Conservation (phyloP, 2,797 vertebrate genomes). For the Ctenosaura bakeri region DNA sequence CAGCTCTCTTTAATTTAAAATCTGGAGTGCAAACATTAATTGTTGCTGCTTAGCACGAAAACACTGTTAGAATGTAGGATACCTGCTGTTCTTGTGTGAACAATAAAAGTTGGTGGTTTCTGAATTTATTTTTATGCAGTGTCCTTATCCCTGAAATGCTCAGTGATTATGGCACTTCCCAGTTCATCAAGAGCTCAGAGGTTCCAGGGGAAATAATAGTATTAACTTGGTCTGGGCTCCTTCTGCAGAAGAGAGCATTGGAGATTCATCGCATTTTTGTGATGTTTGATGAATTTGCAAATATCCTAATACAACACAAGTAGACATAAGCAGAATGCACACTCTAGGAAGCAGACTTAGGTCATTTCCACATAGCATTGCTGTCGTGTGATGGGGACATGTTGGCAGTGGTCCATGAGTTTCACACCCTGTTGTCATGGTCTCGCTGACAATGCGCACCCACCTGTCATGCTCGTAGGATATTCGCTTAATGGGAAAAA, state of each 20-base stretch:
- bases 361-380: too few species aligned
- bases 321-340: background rate
- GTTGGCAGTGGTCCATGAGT: too few species aligned
- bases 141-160: background rate
- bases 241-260: background rate
- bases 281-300: background rate
- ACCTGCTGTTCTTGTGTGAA: background rate
- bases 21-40: background rate
- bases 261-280: background rate
- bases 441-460: too few species aligned
- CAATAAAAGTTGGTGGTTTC: slow-evolving; percentile 5
- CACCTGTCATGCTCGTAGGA: too few species aligned
- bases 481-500: too few species aligned
- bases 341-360: background rate
- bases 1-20: slow-evolving; percentile 51
- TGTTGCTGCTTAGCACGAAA: background rate
- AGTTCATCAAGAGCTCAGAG: background rate
- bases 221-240: background rate
- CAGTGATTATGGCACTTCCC: background rate
- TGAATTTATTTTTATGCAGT: background rate
- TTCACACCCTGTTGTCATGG: too few species aligned
- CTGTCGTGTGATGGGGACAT: too few species aligned
- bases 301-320: background rate
- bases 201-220: background rate
- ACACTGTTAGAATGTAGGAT: background rate